Evolutionary conservation across 2,113 vertebrate genomes (phyloP).

Genomic region (Hemiprocne comata): DNA sequence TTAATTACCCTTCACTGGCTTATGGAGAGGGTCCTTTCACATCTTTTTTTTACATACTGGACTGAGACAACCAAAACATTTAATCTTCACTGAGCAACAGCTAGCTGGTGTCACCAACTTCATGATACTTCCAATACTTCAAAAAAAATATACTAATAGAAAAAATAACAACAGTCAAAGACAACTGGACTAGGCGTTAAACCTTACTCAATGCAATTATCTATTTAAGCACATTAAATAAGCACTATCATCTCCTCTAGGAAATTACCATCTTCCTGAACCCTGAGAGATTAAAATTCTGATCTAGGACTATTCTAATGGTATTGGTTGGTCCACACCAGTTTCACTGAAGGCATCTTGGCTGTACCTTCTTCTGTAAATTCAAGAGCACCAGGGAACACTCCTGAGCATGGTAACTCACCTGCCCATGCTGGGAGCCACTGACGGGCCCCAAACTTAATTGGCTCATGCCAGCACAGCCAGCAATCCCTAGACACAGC

Average conservation of each 20-base stretch:
- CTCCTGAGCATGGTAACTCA: not conserved
- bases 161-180: not conserved
- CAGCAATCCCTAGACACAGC: not conserved
- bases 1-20: not conserved
- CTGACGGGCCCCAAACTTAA: not conserved
- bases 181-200: not conserved
- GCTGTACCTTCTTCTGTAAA: not conserved
- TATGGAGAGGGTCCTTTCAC: not conserved
- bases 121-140: not conserved
- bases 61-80: not conserved
- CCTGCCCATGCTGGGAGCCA: accelerated
- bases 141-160: not conserved
- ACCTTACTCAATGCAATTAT: not conserved
- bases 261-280: not conserved
- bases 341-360: not conserved
- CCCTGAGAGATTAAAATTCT: not conserved
- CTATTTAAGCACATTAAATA: not conserved
- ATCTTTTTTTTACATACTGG: not conserved
- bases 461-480: not conserved
- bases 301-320: not conserved
- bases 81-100: not conserved
- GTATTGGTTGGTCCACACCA: not conserved
- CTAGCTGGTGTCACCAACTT: not conserved
- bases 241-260: not conserved
- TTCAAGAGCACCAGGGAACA: not conserved